Conservation (phyloP, 2,113 vertebrate genomes). For the Scytalopus superciliaris region DNA sequence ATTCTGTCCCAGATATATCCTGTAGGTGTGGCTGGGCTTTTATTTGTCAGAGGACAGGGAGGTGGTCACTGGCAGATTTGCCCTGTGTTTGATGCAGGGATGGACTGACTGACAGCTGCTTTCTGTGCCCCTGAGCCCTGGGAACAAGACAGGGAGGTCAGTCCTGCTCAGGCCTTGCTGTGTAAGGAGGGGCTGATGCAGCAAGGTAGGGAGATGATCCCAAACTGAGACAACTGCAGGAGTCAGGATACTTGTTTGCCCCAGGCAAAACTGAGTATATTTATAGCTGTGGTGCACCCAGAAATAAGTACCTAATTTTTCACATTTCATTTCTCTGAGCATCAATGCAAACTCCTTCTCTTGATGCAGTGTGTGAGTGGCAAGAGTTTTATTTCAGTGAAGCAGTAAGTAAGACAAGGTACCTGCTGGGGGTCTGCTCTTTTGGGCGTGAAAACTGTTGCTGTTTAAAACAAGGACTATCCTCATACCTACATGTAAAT, state of each 20-base stretch:
- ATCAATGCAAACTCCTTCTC: neutral
- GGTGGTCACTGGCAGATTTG: neutral
- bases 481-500: neutral
- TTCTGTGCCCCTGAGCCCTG: neutral
- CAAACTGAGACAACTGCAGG: neutral
- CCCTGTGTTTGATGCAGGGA: neutral
- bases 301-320: neutral
- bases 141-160: neutral
- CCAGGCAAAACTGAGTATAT: neutral
- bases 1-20: neutral
- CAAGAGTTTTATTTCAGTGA: neutral
- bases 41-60: neutral
- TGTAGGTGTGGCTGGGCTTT: neutral
- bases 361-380: neutral
- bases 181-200: accelerated
- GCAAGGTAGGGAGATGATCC: neutral
- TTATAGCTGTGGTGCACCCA: neutral
- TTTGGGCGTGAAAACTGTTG: neutral
- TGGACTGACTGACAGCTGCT: neutral
- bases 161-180: neutral
- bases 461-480: neutral
- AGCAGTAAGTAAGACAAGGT: neutral
- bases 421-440: neutral
- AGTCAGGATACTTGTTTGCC: neutral
- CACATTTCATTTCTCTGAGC: neutral